phyloP scores from a whole-genome alignment of 2,113 vertebrate species.

The Tupaia tana region DNA sequence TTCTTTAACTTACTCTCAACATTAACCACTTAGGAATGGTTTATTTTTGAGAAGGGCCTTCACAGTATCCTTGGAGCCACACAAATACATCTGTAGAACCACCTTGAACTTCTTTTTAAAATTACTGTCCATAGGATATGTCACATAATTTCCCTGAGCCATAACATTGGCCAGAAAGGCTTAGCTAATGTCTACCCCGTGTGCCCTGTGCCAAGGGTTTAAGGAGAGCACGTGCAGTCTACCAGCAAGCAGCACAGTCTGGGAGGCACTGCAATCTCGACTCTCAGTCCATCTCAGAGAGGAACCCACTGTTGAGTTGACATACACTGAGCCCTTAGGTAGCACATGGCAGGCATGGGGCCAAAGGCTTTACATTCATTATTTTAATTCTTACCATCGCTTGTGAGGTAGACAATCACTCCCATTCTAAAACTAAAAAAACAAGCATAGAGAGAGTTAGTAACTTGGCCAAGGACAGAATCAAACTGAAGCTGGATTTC shows the following conservation, averaged over 20 bases:
- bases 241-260: background rate
- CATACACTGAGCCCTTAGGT: background rate
- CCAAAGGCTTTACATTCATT: background rate
- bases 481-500: background rate
- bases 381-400: background rate
- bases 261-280: background rate
- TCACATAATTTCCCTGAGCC: background rate
- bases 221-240: background rate
- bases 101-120: background rate
- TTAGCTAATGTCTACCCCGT: background rate
- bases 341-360: background rate
- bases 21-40: background rate
- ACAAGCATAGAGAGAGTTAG: background rate
- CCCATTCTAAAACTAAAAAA: constrained; percentile 21
- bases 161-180: background rate
- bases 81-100: background rate
- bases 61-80: background rate
- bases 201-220: background rate
- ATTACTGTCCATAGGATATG: background rate
- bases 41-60: background rate
- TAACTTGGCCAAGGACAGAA: background rate
- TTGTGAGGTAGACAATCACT: background rate
- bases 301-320: background rate
- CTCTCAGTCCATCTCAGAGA: background rate
- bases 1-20: background rate